Base-by-base conservation (phyloP, 2,113 vertebrate species). In the Mellivora capensis region DNA sequence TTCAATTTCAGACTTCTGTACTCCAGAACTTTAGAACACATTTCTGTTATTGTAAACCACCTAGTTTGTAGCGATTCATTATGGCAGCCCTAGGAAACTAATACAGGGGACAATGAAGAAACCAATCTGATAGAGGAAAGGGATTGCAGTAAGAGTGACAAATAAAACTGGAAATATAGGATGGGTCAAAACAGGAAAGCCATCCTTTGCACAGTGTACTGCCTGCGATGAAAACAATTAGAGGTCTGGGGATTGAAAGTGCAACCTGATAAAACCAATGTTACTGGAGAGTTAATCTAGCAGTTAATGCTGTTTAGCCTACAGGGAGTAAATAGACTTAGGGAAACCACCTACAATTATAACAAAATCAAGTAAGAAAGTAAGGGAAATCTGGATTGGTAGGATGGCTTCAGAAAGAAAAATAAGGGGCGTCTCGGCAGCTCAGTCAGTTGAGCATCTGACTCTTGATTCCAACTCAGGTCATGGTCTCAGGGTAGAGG, bases 131-230 rank as follows among this genome's bases (percentile, higher is more conserved):
- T 72, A 67, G 54, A 94, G 79, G 90, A 79, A 95, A 97, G 25
- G 49, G 23, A 93, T 87, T 94, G 62, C 90, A 85, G 4, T 95
- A 94, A 80, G 44, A 94, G 25, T 49, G 52, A 93, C 88, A 93
- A 83, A 71, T 81, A 91, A 95, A 97, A 82, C 81, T 83, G 85
- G 76, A 96, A 94, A 77, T 52, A 31, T 72, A 87, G 31, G 49
- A 21, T 85, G n/a, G 42, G 20, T 87, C 23, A 42, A 95, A 87
- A 96, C 31, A 81, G 72, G 72, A 96, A 97, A 83, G 87, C 13
- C 37, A 79, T 95, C 93, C 67, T 94, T 95, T 90, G 47, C n/a
- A 54, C 7, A 85, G 42, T 71, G n/a, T 86, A 69, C 62, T 86
- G 49, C 72, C 52, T 88, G 23, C 25, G 77, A 49, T 31, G 47